Conservation (phyloP, 2,797 vertebrate species). For the Microcaecilia unicolor region DNA sequence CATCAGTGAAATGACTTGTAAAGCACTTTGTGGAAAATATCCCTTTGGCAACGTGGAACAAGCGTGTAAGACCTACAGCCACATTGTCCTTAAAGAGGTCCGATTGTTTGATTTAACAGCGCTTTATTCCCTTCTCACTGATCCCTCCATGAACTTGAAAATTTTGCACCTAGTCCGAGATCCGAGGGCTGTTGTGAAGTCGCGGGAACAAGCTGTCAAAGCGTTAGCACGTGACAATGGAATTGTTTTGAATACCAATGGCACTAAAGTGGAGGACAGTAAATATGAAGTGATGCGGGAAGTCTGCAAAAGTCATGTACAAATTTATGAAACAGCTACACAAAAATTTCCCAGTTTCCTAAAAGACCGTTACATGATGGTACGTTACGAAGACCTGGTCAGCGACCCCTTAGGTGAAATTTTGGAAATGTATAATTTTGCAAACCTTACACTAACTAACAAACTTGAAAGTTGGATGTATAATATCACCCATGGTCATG, state of each 20-base stretch:
- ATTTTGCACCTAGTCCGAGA: slow-evolving; percentile 89
- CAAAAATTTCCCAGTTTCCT: slow-evolving; percentile 73
- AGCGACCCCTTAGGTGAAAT: slow-evolving; percentile 67
- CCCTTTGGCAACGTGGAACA: slow-evolving; percentile 54
- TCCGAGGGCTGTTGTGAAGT: slow-evolving; percentile 76
- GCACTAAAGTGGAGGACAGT: slow-evolving; percentile 40
- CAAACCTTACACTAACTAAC: slow-evolving; percentile 60
- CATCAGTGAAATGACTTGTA: slow-evolving; percentile 62
- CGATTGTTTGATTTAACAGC: slow-evolving; percentile 85
- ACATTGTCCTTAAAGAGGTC: slow-evolving; percentile 85
- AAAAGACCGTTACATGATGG: slow-evolving; percentile 75
- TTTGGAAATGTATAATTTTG: slow-evolving; percentile 69
- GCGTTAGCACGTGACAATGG: slow-evolving; percentile 60
- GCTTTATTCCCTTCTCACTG: slow-evolving; percentile 77
- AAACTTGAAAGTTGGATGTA: slow-evolving; percentile 76
- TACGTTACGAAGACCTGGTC: slow-evolving; percentile 86
- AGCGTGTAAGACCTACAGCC: slow-evolving; percentile 75
- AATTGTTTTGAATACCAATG: slow-evolving; percentile 68
- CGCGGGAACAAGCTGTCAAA: slow-evolving; percentile 57
- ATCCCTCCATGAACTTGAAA: slow-evolving; percentile 72
- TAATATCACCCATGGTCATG: slow-evolving; percentile 76
- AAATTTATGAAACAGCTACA: slow-evolving; percentile 72
- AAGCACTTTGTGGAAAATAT: slow-evolving; percentile 42
- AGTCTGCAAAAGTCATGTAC: slow-evolving; percentile 82
- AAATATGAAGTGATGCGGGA: slow-evolving; percentile 73